Evolutionary conservation across 2,113 vertebrate species (phyloP).

Genomic region (Myrmophylax atrothorax): DNA sequence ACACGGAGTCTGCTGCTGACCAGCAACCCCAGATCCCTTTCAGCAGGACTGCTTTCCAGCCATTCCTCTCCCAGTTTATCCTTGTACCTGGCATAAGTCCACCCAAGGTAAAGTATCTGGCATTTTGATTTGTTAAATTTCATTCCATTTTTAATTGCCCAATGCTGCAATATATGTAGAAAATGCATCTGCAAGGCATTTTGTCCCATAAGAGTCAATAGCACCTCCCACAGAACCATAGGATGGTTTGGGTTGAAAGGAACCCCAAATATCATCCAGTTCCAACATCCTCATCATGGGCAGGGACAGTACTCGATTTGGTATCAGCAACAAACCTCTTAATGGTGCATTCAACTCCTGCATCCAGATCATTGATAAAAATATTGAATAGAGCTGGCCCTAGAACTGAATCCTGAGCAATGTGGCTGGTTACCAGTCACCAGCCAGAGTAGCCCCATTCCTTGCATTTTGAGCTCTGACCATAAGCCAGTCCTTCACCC

Average conservation of each 20-base stretch:
- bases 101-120: background rate
- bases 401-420: background rate
- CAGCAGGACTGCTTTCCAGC: background rate
- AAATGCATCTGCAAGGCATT: background rate
- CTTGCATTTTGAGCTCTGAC: background rate
- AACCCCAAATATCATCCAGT: background rate
- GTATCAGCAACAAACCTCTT: background rate
- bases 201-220: background rate
- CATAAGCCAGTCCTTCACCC: background rate
- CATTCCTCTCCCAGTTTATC: rapidly evolving
- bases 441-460: background rate
- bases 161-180: background rate
- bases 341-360: rapidly evolving
- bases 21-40: background rate
- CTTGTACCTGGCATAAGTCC: background rate
- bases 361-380: background rate
- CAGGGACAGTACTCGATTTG: background rate
- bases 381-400: background rate
- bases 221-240: rapidly evolving
- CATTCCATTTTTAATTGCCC: background rate
- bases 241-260: background rate
- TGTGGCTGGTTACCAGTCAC: too few species aligned
- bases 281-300: too few species aligned
- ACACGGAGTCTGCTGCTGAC: background rate
- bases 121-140: background rate